Conservation (phyloP, 2,888 invertebrate species). For the Portevinia maculata region DNA sequence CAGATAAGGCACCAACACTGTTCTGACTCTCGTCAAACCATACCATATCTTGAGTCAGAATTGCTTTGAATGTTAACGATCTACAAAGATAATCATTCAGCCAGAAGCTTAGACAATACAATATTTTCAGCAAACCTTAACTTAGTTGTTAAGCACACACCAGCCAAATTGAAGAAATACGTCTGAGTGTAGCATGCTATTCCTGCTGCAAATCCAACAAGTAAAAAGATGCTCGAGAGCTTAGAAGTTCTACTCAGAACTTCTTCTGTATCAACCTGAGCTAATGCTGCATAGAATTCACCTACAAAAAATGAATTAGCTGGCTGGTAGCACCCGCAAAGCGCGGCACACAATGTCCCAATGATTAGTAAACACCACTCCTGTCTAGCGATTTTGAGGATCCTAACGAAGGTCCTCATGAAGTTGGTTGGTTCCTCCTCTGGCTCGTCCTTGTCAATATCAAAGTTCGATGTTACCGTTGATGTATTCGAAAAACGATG, state of each 20-base stretch:
- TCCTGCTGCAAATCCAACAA: constrained; percentile 86
- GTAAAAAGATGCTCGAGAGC: constrained; percentile 86
- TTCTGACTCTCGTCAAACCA: constrained; percentile 89
- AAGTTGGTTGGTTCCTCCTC: constrained; percentile 68
- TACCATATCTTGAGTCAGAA: constrained; percentile 88
- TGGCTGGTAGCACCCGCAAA: constrained; percentile 88
- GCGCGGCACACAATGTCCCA: constrained; percentile 86
- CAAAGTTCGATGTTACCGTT: constrained; percentile 1
- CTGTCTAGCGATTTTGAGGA: constrained; percentile 84
- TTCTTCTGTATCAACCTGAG: constrained; percentile 82
- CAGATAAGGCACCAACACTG: constrained; percentile 88
- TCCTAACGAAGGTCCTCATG: constrained; percentile 82
- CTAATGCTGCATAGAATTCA: constrained; percentile 86
- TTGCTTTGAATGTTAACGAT: constrained; percentile 84
- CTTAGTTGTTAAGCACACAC: constrained; percentile 89
- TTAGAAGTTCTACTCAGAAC: constrained; percentile 84
- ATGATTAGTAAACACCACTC: constrained; percentile 87
- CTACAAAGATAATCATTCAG: constrained; percentile 62
- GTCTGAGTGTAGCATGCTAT: constrained; percentile 87
- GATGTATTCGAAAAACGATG: constrained; percentile 57
- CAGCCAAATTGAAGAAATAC: constrained; percentile 89
- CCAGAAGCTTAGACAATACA: not conserved
- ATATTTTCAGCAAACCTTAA: constrained; percentile 76
- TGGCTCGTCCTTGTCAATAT: not conserved
- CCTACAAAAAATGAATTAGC: constrained; percentile 90